phyloP scores from a whole-genome alignment of 2,797 vertebrate genomes.

The Macropodus opercularis region DNA sequence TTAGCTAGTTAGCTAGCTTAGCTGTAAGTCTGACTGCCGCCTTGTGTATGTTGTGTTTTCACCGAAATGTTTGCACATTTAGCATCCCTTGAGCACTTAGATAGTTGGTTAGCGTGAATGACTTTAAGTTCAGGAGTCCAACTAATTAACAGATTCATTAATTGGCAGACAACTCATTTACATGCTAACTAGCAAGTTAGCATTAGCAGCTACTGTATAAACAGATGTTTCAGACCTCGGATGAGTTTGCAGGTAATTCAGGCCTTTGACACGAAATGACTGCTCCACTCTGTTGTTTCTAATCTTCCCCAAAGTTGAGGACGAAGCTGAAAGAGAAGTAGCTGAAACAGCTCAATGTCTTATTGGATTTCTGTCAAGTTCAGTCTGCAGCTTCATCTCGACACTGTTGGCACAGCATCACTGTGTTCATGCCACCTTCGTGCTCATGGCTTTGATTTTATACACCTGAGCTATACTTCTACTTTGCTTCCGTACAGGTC shows the following conservation, averaged over 20 bases:
- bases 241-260: not conserved
- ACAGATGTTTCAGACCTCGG: no score
- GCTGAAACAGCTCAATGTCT: not conserved
- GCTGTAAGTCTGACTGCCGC: no score
- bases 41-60: no score
- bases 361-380: not conserved
- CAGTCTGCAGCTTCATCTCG: not conserved
- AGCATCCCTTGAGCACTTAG: no score
- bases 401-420: not conserved
- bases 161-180: no score
- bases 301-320: not conserved
- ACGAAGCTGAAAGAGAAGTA: not conserved
- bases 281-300: not conserved
- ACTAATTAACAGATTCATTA: no score
- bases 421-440: not conserved
- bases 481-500: not conserved
- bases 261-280: no score
- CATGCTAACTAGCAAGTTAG: no score
- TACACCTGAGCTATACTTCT: not conserved
- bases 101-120: no score
- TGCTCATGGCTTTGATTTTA: not conserved
- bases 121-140: no score
- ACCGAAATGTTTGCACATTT: no score
- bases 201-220: no score
- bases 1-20: not conserved